Conservation (phyloP, 2,113 vertebrate species). For the Anthoscopus minutus region DNA sequence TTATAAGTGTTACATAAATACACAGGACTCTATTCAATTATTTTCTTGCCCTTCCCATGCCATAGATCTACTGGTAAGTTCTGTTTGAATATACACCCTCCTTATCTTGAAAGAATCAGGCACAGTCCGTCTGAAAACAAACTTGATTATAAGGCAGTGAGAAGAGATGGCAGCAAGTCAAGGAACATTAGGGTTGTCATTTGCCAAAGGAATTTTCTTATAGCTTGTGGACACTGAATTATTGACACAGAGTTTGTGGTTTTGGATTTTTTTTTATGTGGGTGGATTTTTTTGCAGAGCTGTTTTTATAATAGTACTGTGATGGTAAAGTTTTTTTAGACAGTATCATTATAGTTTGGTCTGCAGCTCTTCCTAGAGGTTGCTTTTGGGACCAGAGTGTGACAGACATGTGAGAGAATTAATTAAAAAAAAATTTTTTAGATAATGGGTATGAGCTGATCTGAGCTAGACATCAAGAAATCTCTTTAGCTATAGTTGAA, state of each 20-base stretch:
- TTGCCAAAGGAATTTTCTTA: constrained; percentile 27
- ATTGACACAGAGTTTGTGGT: background rate
- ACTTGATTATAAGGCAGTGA: constrained; percentile 1
- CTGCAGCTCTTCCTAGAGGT: background rate
- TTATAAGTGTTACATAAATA: background rate
- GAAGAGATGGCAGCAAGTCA: constrained; percentile 25
- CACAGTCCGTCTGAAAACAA: constrained; percentile 7
- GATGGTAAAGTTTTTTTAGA: background rate
- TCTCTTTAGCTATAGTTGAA: background rate
- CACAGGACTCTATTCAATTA: background rate
- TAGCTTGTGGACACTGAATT: background rate
- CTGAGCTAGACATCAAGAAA: background rate
- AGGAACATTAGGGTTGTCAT: constrained; percentile 7
- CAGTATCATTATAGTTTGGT: background rate
- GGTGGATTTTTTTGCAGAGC: background rate
- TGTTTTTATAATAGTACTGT: background rate
- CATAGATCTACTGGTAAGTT: background rate
- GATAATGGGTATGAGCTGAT: background rate
- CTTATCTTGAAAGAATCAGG: constrained; percentile 24
- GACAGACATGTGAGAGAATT: background rate
- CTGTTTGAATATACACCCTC: background rate
- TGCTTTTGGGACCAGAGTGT: background rate
- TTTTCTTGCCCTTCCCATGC: background rate
- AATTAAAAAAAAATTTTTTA: background rate
- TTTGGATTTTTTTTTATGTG: background rate